phyloP scores from a whole-genome alignment of 2,888 invertebrate genomes.

The Agrilus biguttatus region DNA sequence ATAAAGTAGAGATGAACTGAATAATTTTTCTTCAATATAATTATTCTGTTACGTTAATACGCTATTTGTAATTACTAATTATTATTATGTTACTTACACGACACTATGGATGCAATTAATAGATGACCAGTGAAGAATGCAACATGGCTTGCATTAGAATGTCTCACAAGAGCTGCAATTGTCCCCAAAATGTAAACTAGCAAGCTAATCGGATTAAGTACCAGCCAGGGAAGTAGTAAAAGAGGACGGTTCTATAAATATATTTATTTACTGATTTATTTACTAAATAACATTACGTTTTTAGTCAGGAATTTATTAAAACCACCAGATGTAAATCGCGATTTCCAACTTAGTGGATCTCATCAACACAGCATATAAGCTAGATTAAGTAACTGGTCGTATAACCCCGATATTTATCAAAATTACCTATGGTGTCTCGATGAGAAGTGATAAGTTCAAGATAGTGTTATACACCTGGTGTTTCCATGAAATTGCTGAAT shows the following conservation, averaged over 20 bases:
- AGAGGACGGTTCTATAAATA: slow-evolving; percentile 25
- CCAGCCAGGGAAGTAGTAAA: slow-evolving; percentile 24
- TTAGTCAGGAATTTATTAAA: no score
- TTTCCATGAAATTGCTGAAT: no score
- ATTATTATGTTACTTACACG: slow-evolving; percentile 18
- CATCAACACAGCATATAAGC: no score
- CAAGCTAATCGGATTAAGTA: slow-evolving; percentile 22
- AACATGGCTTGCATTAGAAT: slow-evolving; percentile 18
- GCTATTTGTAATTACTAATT: neutral
- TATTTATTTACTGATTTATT: neutral
- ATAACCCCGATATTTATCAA: no score
- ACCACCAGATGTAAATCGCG: no score
- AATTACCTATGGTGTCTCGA: no score
- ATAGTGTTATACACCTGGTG: no score
- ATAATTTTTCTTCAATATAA: neutral
- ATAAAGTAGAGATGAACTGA: no score
- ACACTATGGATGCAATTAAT: slow-evolving; percentile 16
- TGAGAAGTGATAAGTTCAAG: no score
- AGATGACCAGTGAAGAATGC: slow-evolving; percentile 23
- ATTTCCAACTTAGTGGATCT: no score
- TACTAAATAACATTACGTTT: no score
- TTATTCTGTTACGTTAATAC: neutral
- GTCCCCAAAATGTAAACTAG: slow-evolving; percentile 21
- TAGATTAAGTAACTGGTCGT: no score
- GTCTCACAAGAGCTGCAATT: slow-evolving; percentile 21